A percentile compares a stretch with the other conserved stretches of the same genome.
These are phyloP conservation scores for Glomeris maerens DNA, from an alignment of 1,140 invertebrate species.

Conservation along the genomic window DNA sequence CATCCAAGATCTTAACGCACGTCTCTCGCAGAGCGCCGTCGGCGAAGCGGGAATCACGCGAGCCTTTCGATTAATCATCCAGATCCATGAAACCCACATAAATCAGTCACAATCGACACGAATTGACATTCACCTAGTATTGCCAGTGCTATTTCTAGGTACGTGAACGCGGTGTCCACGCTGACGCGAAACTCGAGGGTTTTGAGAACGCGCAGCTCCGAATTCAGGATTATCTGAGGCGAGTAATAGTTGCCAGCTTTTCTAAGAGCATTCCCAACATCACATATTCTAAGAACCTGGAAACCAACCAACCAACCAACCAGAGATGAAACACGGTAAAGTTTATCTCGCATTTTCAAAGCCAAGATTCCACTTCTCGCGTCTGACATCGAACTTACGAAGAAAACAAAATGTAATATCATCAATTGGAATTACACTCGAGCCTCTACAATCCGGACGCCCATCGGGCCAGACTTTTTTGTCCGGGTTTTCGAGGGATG, in stretches of 20 bases:
- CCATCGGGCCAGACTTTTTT: too few relatives aligned
- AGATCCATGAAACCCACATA: slow-evolving; percentile 3
- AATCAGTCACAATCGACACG: not conserved
- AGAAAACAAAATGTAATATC: too few relatives aligned
- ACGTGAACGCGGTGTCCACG: slow-evolving; percentile 20
- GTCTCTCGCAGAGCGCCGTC: slow-evolving; percentile 16
- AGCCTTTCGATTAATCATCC: not conserved
- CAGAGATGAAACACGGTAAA: too few relatives aligned
- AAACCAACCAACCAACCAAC: too few relatives aligned
- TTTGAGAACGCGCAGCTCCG: slow-evolving; percentile 28
- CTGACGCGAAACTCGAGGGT: slow-evolving; percentile 24
- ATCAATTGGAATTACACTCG: too few relatives aligned
- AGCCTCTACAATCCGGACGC: too few relatives aligned
- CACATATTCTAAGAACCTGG: too few relatives aligned
- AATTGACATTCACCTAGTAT: slow-evolving; percentile 21
- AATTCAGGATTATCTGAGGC: slow-evolving; percentile 25
- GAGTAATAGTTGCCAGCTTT: slow-evolving; percentile 23
- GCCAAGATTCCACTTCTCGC: too few relatives aligned
- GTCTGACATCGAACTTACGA: too few relatives aligned
- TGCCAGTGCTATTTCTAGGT: slow-evolving; percentile 26
- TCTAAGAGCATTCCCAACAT: too few relatives aligned
- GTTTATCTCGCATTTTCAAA: too few relatives aligned
- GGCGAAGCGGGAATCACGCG: not conserved
- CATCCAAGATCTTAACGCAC: slow-evolving; percentile 18
- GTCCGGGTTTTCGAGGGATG: too few relatives aligned